These are phyloP conservation scores for Phoxinus phoxinus DNA, from an alignment of 2,113 vertebrate species.

Conservation along the genomic window DNA sequence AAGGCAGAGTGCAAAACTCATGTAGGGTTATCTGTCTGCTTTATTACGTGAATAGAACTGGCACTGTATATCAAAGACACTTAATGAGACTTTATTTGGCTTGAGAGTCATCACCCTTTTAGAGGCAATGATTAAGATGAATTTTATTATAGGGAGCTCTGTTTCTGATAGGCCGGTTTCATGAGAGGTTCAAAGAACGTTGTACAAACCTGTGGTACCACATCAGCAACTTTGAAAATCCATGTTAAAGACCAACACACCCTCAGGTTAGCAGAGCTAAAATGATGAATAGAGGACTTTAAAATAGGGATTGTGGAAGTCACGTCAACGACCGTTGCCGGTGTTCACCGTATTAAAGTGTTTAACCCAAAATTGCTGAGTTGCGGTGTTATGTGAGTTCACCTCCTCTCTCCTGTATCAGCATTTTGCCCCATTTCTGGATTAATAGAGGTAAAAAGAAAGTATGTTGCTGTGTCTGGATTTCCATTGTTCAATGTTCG, in stretches of 20 bases:
- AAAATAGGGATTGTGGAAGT: neutral
- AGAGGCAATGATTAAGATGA: neutral
- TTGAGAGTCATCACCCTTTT: neutral
- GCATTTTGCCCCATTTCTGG: neutral
- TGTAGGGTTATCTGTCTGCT: conserved; percentile 7
- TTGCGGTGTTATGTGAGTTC: neutral
- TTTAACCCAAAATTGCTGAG: neutral
- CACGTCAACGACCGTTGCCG: neutral
- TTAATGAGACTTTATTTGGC: conserved; percentile 13
- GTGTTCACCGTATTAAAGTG: neutral
- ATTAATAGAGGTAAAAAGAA: neutral
- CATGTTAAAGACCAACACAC: neutral
- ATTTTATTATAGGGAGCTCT: neutral
- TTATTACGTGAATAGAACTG: neutral
- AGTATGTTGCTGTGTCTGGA: neutral
- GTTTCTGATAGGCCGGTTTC: neutral
- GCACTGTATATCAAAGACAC: neutral
- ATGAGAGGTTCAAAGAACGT: neutral
- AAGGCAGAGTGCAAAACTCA: conserved; percentile 12
- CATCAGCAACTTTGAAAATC: conserved; percentile 14
- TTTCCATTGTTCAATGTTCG: neutral
- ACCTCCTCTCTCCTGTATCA: neutral
- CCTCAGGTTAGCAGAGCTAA: neutral
- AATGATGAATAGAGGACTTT: neutral
- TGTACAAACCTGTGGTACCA: neutral